Evolutionary conservation across 64 coral and sea anemone species (phyloP), one percentile per base, ranked within the genome.

Genomic region (Montipora cactus): DNA sequence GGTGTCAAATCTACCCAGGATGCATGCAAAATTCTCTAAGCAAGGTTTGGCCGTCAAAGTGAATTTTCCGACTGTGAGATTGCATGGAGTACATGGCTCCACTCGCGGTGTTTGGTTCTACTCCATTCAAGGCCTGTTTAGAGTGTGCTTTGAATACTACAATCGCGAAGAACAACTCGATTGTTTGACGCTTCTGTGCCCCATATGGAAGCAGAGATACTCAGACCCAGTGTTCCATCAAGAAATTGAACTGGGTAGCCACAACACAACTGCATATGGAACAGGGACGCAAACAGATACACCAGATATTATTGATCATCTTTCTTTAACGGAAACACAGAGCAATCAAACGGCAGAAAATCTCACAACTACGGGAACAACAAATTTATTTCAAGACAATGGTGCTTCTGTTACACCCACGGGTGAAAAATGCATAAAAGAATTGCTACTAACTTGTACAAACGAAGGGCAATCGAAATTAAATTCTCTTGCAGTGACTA

Each of bases 41-140:
- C 81, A 50, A 66, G 95, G 98, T 9, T 47, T 99, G 18, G 87
- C 95, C 0, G 94, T 93, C 0, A 99, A 96, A 69, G 80, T 99
- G 9, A 94, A 78, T 13, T 99, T 99, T 58, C 95, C 95, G 2
- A 16, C 77, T 67, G 1, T 75, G 1, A 28, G 92, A 82, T 81
- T 96, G 8, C 83, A 83, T 58, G 98, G 98, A 44, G 92, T 99
- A 4, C 98, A 99, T 76, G 98, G 98, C 3, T 94, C 98, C 1
- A 25, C 92, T n/a, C 92, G 91, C 8, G 98, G 98, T 2, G 92
- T 99, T 75, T 99, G 98, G 98, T 96, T 99, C 61, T 99, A 99
- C 76, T 96, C 86, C 48, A 89, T 99, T 51, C 98, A 99, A 81
- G 98, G 98, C 67, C 87, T 99, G 16, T 99, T 99, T 82, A 95